Evolutionary conservation across 2,113 vertebrate genomes (phyloP).

Genomic region (Dissostichus mawsoni): DNA sequence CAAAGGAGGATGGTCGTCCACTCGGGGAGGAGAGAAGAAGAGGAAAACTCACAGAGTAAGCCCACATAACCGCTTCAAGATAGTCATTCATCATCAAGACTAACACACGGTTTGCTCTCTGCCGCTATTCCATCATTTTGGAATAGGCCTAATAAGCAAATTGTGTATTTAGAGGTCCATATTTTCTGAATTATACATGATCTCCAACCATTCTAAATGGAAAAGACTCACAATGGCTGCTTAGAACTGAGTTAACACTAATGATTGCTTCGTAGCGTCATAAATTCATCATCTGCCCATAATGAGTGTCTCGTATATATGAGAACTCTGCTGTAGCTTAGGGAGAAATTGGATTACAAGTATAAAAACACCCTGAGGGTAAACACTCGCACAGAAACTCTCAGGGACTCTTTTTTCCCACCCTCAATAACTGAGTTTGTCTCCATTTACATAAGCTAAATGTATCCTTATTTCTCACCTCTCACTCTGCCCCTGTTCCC

Average conservation of each 20-base stretch:
- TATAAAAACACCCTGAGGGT: background rate
- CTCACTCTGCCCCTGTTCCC: background rate
- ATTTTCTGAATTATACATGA: background rate
- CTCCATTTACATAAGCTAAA: background rate
- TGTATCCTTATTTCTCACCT: background rate
- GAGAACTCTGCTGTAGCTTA: background rate
- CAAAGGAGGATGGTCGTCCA: constrained; percentile 97
- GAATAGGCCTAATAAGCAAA: background rate
- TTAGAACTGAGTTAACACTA: background rate
- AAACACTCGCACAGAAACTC: background rate
- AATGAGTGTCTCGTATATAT: background rate
- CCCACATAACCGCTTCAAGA: background rate
- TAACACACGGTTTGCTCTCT: background rate
- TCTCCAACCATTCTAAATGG: background rate
- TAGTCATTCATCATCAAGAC: background rate
- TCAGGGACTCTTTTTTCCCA: background rate
- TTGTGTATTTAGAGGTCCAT: background rate
- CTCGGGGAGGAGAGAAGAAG: constrained; percentile 94
- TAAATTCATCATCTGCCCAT: background rate
- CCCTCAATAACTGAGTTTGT: background rate
- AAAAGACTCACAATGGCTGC: background rate
- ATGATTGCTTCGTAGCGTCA: background rate
- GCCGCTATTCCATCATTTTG: background rate
- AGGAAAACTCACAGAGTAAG: constrained; percentile 96
- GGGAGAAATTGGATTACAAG: background rate